A percentile compares a stretch with the other conserved stretches of the same genome.
Conservation (phyloP, 2,888 invertebrate genomes). For the Tinea semifulvella region DNA sequence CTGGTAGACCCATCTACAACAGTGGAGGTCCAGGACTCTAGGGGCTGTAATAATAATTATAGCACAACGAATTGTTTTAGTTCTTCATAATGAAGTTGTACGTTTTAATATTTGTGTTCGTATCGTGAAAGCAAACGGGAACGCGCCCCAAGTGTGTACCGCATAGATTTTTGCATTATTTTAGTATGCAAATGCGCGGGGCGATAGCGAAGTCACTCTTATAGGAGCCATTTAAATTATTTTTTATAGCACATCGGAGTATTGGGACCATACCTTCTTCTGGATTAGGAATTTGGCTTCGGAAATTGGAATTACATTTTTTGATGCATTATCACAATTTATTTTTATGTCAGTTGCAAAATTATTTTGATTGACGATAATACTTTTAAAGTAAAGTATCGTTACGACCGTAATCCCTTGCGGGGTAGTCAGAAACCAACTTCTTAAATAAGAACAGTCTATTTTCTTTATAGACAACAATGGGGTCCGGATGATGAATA, state of each 20-base stretch:
- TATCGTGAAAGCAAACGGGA: conserved; percentile 28
- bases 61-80: too few relatives aligned
- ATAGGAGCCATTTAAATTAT: conserved; percentile 68
- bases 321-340: conserved; percentile 6
- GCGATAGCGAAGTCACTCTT: conserved; percentile 53
- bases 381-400: too few relatives aligned
- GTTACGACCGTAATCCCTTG: too few relatives aligned
- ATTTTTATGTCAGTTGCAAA: neutral
- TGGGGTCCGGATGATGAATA: too few relatives aligned
- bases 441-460: too few relatives aligned
- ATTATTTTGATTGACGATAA: neutral
- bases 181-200: conserved; percentile 62
- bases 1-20: too few relatives aligned
- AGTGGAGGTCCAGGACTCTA: too few relatives aligned
- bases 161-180: conserved; percentile 67
- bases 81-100: too few relatives aligned
- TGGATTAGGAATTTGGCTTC: conserved; percentile 4
- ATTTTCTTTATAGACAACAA: too few relatives aligned
- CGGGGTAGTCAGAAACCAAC: too few relatives aligned
- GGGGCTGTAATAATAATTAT: too few relatives aligned
- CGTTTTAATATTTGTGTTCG: too few relatives aligned
- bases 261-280: conserved; percentile 38
- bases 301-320: neutral
- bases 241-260: conserved; percentile 66
- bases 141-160: conserved; percentile 40